A percentile compares a stretch with the other conserved stretches of the same genome.
These are phyloP conservation scores for Pristionchus exspectatus DNA, from an alignment of 2,888 invertebrate genomes.

Conservation along the genomic window DNA sequence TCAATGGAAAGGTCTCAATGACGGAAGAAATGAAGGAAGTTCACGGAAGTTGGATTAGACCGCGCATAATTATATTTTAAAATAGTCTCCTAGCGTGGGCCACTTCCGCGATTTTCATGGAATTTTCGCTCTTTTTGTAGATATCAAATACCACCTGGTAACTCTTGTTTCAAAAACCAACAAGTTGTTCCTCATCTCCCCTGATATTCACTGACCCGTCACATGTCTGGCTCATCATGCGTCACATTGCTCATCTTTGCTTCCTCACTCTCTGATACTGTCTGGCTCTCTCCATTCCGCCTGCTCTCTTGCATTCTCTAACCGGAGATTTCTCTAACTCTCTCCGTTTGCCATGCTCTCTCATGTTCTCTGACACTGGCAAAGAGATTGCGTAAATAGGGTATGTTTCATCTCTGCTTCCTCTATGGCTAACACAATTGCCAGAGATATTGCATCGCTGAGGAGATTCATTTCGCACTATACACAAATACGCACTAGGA, in stretches of 20 bases:
- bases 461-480: slow-evolving; percentile 29
- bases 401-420: not conserved
- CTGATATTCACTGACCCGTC: not conserved
- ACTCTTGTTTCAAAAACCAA: no score
- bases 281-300: not conserved
- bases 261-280: not conserved
- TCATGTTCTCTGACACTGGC: not conserved
- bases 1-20: no score
- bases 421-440: slow-evolving; percentile 12
- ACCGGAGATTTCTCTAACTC: not conserved
- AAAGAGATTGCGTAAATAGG: not conserved
- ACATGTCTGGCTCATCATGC: slow-evolving; percentile 13
- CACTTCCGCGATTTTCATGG: no score
- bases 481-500: not conserved
- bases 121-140: no score
- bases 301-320: not conserved
- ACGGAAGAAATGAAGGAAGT: no score
- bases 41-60: no score
- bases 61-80: no score
- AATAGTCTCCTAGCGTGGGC: no score
- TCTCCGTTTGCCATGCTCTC: not conserved
- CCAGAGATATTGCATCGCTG: not conserved
- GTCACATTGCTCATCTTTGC: slow-evolving; percentile 11
- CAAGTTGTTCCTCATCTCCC: not conserved
- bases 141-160: no score